A percentile compares a stretch with the other conserved stretches of the same genome.
phyloP scores from a whole-genome alignment of 2,113 vertebrate genomes.

The Trichomycterus rosablanca region DNA sequence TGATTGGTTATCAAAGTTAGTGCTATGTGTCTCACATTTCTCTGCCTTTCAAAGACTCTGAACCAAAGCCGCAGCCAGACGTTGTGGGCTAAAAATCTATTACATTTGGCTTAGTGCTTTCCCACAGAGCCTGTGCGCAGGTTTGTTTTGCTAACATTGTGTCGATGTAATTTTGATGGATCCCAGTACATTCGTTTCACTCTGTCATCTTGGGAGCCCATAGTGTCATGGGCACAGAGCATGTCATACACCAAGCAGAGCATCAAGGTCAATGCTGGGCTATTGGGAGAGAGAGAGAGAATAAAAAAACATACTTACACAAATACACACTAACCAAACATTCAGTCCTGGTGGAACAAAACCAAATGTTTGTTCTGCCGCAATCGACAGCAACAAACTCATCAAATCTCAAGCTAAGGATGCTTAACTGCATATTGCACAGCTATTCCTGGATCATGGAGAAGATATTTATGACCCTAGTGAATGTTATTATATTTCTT shows the following conservation, averaged over 20 bases:
- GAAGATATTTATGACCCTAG: too few relatives aligned
- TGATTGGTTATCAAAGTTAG: too few relatives aligned
- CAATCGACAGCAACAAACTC: neutral
- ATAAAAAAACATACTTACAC: conserved; percentile 26
- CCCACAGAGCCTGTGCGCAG: conserved; percentile 26
- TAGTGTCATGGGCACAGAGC: conserved; percentile 17
- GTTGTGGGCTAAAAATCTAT: conserved; percentile 38
- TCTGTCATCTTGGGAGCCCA: conserved; percentile 34
- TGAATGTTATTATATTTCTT: too few relatives aligned
- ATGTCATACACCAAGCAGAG: conserved; percentile 24
- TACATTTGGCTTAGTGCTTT: conserved; percentile 35
- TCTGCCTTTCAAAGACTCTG: conserved; percentile 3
- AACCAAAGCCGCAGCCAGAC: neutral
- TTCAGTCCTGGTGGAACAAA: conserved; percentile 15
- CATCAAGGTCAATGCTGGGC: conserved; percentile 50
- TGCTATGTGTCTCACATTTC: neutral
- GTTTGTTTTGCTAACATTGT: conserved; percentile 40
- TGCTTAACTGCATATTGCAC: neutral
- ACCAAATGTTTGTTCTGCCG: neutral
- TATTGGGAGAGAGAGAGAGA: conserved; percentile 1
- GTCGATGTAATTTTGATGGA: conserved; percentile 43
- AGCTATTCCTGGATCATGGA: too few relatives aligned
- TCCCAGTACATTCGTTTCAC: conserved; percentile 33
- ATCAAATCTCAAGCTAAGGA: neutral
- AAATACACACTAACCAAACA: conserved; percentile 38